Evolutionary conservation across 2,113 vertebrate species (phyloP).

Genomic region (Porphyrio hochstetteri): DNA sequence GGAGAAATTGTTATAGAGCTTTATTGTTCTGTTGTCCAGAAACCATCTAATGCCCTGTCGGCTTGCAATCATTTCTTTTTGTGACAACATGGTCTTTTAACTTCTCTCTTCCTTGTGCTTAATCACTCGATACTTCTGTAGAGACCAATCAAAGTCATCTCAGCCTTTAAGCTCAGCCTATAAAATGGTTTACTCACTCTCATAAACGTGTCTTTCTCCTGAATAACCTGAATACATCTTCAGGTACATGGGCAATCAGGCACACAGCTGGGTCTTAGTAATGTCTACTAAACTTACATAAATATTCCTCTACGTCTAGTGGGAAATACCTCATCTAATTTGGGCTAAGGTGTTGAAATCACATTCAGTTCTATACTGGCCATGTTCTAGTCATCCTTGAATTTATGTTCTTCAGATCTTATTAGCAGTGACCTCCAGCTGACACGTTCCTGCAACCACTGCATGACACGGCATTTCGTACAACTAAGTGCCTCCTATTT

Average conservation of each 20-base stretch:
- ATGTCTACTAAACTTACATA: not conserved
- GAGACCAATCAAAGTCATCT: not conserved
- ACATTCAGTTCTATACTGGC: not conserved
- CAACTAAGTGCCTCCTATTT: not conserved
- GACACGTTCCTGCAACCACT: not conserved
- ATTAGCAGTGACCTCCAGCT: not conserved
- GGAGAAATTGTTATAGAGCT: not conserved
- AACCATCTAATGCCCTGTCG: not conserved
- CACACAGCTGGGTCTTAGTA: not conserved
- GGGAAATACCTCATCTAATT: not conserved
- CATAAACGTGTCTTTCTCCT: not conserved
- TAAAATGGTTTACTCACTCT: not conserved
- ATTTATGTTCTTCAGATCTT: not conserved
- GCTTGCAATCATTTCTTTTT: not conserved
- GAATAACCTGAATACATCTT: not conserved
- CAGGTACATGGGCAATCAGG: not conserved
- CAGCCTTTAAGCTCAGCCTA: not conserved
- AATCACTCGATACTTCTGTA: not conserved
- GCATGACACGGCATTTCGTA: not conserved
- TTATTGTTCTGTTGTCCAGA: not conserved
- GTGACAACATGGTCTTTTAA: not conserved
- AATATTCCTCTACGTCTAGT: not conserved
- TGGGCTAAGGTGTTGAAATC: not conserved
- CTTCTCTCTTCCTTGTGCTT: not conserved
- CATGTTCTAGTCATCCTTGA: not conserved